Conservation (phyloP, 2,888 invertebrate genomes). For the Bedellia somnulentella region DNA sequence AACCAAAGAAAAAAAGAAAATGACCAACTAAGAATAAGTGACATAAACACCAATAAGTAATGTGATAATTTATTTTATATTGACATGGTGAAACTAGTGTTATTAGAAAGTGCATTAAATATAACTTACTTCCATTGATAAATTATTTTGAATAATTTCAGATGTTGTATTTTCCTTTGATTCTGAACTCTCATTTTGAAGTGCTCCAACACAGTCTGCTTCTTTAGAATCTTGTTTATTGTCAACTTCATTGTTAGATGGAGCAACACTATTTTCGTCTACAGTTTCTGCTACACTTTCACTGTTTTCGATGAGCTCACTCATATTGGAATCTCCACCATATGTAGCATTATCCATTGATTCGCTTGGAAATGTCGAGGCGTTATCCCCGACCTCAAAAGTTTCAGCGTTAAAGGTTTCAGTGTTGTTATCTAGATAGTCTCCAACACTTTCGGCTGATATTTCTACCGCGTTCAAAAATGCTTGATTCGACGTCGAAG, state of each 20-base stretch:
- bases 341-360: constrained; percentile 36
- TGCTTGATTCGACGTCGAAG: constrained; percentile 46
- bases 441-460: constrained; percentile 48
- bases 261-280: constrained; percentile 27
- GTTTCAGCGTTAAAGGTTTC: constrained; percentile 33
- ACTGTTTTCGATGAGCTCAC: constrained; percentile 26
- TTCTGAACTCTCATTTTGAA: not conserved
- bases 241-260: constrained; percentile 16
- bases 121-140: no score
- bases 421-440: constrained; percentile 43
- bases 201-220: not conserved
- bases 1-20: no score
- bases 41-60: no score
- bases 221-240: constrained; percentile 7
- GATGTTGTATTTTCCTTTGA: not conserved
- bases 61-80: no score
- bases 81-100: no score
- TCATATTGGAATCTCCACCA: constrained; percentile 40
- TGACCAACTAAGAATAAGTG: no score
- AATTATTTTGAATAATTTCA: no score
- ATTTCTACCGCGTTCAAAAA: constrained; percentile 49
- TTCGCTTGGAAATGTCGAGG: constrained; percentile 42
- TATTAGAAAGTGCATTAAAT: no score
- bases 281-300: constrained; percentile 24
- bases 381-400: constrained; percentile 50